Base-by-base conservation (phyloP, 2,888 invertebrate species). In the Tachina fera region DNA sequence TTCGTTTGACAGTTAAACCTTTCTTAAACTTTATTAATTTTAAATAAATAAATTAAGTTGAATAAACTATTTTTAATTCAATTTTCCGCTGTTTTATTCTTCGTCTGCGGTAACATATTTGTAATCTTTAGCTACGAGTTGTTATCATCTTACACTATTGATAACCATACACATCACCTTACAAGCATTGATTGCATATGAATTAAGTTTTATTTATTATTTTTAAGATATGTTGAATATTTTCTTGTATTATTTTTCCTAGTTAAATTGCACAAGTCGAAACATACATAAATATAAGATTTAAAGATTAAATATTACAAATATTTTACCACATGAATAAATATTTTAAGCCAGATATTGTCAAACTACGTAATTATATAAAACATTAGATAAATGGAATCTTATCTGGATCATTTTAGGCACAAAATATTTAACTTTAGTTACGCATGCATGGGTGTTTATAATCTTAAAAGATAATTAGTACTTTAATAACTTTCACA, bases 391-490 rank as follows among this genome's bases (percentile, higher is more conserved):
- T 76, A 9, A 47, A 56, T 58, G 76, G 22, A 53, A 47, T 67
- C 56, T 67, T 76, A 76, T 58, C 67, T 76, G 1, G 56, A 13
- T 67, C 53, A 11, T 39, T 58, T 67, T 58, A 67, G 14, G 19
- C 31, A 45, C 67, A 76, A 22, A n/a, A 53, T 53, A 19, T 31
- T 3, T 22, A 45, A 65, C 19, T 47, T 67, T 58, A 56, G 31
- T 58, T 58, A 58, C 8, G 39, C 51, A 39, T 65, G 53, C 45
- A 76, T 65, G 53, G 22, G 43, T 31, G 10, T 43, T 22, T 53
- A 53, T 53, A 47, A 51, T 65, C 53, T 72, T 22, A 10, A 75
- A 63, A 75, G 65, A 75, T 75, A 22, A 4, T 43, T 31, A 65
- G 5, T n/a, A n/a, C 13, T 75, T 56, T 65, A 75, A 65, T 43